Base-by-base conservation (phyloP, 2,888 invertebrate species). In the Drosophila falleni region DNA sequence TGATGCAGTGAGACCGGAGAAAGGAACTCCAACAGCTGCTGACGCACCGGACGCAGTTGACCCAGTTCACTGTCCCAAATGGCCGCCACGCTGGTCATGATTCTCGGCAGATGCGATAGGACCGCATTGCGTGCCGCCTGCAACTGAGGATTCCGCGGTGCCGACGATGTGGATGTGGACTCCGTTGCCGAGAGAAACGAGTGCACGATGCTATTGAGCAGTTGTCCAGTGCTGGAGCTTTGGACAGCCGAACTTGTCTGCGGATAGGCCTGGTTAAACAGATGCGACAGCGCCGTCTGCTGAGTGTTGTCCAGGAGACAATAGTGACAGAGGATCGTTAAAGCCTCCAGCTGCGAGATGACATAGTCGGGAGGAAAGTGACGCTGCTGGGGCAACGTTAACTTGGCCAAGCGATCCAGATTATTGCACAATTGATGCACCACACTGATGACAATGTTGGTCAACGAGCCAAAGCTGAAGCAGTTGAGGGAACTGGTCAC, bases 1-100 rank as follows among this genome's bases (percentile, higher is more conserved):
- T 97, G 97, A 89, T 97, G 96, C 61, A 96, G 94, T 8, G 97
- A 96, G 54, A 98, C 95, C 0, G 97, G 97, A 84, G 97, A 97
- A 5, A 98, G 92, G 78, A 97, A 95, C 90, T 97, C 97, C 81
- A 97, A 92, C 51, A 98, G 93, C 81, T 96, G 96, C 81, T 96
- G 96, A 72, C 96, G 95, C 11, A 97, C 95, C 31, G 91, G 91
- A 1, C 93, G 87, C 59, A 92, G 74, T 62, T 92, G 93, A 0
- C 92, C 93, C 74, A 96, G 94, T 91, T 96, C 94, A 37, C 96
- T 96, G 87, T 96, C 95, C 97, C 97, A 98, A 42, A 97, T 93
- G 41, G 95, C 94, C 1, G 96, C 95, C 41, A 97, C 94, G 76
- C 96, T 96, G 3, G 96, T 95, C 78, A 98, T 95, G 80, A 97